Conservation (phyloP, 2,888 invertebrate genomes). For the Stramonita haemastoma region DNA sequence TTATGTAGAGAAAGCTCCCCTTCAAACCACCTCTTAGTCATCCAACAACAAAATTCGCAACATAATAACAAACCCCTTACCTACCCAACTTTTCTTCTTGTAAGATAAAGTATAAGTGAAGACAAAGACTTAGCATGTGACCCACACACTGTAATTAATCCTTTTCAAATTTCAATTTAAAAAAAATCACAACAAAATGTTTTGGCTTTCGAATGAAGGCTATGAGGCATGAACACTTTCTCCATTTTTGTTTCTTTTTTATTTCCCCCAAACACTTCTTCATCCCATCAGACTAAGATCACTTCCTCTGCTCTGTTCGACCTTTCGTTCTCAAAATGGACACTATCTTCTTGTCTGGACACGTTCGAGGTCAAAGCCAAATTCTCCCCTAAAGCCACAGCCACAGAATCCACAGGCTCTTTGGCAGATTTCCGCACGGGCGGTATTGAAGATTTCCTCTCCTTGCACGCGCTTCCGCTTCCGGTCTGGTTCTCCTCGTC, state of each 20-base stretch:
- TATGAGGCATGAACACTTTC: not conserved
- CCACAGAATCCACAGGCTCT: conserved; percentile 31
- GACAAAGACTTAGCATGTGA: too few species aligned
- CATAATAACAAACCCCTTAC: too few species aligned
- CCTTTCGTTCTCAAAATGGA: not conserved
- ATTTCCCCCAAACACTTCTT: not conserved
- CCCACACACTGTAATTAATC: not conserved
- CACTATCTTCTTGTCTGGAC: not conserved
- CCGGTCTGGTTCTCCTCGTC: conserved; percentile 34
- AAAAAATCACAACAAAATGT: not conserved
- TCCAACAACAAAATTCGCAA: too few species aligned
- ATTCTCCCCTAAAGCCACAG: conserved; percentile 46
- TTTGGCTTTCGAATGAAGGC: not conserved
- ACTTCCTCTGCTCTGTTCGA: not conserved
- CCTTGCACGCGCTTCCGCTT: not conserved
- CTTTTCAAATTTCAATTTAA: not conserved
- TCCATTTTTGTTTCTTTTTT: not conserved
- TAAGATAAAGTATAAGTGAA: too few species aligned
- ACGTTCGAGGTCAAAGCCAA: conserved; percentile 41
- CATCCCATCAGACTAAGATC: not conserved
- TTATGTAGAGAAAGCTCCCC: too few species aligned
- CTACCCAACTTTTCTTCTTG: too few species aligned
- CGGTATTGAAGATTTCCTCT: not conserved
- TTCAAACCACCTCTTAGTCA: too few species aligned
- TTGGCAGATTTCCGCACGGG: not conserved